Conservation (phyloP, 2,888 invertebrate genomes). For the Agapostemon virescens region DNA sequence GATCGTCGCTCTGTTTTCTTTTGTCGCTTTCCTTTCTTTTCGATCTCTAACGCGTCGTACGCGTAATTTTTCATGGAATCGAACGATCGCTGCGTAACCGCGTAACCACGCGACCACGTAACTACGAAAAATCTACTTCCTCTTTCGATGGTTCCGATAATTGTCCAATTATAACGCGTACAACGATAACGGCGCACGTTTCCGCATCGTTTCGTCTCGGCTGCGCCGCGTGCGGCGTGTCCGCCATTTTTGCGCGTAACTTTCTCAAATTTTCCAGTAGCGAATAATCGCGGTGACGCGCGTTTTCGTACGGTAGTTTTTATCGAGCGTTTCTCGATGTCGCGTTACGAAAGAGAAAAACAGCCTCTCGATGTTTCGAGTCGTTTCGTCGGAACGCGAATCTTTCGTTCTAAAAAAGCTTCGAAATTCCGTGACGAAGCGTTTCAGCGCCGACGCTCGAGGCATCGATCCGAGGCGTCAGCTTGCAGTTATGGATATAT, state of each 20-base stretch:
- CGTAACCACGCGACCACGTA: no score
- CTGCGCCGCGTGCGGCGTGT: no score
- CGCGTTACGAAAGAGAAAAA: background rate
- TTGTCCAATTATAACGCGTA: no score
- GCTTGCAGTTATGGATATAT: conserved; percentile 79
- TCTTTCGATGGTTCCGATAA: no score
- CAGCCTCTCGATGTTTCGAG: background rate
- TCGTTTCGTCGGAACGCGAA: conserved; percentile 14
- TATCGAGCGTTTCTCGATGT: background rate
- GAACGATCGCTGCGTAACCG: no score
- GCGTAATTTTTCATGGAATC: conserved; percentile 7
- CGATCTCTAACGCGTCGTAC: conserved; percentile 27
- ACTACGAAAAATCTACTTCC: no score
- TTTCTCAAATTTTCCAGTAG: no score
- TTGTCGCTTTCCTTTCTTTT: no score
- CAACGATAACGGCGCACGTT: no score
- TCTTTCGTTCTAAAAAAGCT: conserved; percentile 47
- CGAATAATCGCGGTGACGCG: no score
- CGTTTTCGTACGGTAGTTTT: background rate
- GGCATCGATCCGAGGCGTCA: conserved; percentile 79
- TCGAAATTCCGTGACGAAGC: conserved; percentile 53
- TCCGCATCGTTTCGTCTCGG: no score
- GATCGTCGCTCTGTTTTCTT: conserved; percentile 33
- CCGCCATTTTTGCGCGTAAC: no score
- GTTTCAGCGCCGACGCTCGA: conserved; percentile 73